These are phyloP conservation scores for Tragelaphus buxtoni DNA, from an alignment of 2,113 vertebrate species.

Conservation along the genomic window DNA sequence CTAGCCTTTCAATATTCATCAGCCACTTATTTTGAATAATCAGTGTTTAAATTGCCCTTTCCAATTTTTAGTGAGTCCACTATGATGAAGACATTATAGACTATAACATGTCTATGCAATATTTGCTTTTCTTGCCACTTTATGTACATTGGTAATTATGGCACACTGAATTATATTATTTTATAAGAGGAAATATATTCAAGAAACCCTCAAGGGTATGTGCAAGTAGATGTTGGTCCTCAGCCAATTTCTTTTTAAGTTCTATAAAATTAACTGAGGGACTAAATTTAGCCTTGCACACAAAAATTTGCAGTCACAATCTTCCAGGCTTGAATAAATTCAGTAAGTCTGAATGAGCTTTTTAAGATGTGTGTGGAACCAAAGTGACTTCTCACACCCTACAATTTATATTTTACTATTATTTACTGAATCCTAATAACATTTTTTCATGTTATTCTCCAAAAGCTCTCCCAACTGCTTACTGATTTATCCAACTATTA, in stretches of 20 bases:
- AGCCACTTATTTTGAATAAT: not conserved
- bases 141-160: not conserved
- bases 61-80: not conserved
- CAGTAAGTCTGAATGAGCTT: not conserved
- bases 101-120: not conserved
- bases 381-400: not conserved
- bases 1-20: not conserved
- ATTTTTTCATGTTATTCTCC: not conserved
- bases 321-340: not conserved
- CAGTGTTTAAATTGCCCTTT: not conserved
- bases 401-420: not conserved
- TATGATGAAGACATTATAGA: not conserved
- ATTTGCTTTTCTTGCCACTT: not conserved
- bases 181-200: not conserved
- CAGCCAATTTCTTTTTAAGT: not conserved
- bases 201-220: not conserved
- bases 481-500: not conserved
- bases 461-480: not conserved
- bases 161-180: not conserved
- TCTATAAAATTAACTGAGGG: not conserved
- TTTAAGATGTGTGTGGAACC: not conserved
- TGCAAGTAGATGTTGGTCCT: not conserved
- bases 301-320: not conserved
- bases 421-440: not conserved
- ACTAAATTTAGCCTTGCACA: not conserved